Percentiles rank a stretch among this genome's conserved stretches.
phyloP scores from a whole-genome alignment of 2,888 invertebrate species.

The Morinoia aosen region DNA sequence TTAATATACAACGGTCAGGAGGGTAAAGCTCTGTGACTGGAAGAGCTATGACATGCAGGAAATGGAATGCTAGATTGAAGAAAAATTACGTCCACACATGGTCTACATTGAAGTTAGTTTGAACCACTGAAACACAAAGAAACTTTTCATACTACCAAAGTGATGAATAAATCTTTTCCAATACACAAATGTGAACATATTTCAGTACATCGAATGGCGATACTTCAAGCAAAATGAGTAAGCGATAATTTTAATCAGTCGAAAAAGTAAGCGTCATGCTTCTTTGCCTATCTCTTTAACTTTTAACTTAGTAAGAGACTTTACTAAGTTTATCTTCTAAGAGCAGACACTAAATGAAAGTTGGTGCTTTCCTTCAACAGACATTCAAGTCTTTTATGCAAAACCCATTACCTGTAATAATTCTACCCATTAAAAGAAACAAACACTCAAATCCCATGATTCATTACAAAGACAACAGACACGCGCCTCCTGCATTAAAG shows the following conservation, averaged over 20 bases:
- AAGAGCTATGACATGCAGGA: not conserved
- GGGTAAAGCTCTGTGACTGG: no score
- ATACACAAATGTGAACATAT: not conserved
- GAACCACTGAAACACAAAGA: not conserved
- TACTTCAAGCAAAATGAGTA: not conserved
- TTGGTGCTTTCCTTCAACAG: not conserved
- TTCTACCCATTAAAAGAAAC: not conserved
- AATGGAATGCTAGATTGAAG: no score
- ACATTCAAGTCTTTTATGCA: not conserved
- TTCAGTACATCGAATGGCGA: not conserved
- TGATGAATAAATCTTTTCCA: not conserved
- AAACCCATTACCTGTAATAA: not conserved
- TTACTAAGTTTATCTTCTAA: not conserved
- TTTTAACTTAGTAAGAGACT: not conserved
- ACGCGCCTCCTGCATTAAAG: not conserved
- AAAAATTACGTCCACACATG: no score
- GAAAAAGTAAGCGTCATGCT: not conserved
- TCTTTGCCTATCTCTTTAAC: not conserved
- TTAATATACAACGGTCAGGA: not conserved
- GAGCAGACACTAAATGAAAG: not conserved
- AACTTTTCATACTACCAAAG: not conserved
- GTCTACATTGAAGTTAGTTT: no score
- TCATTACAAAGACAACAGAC: not conserved
- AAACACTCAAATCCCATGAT: not conserved
- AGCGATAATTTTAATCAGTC: not conserved